phyloP scores from a whole-genome alignment of 2,113 vertebrate genomes.

The Peromyscus californicus region DNA sequence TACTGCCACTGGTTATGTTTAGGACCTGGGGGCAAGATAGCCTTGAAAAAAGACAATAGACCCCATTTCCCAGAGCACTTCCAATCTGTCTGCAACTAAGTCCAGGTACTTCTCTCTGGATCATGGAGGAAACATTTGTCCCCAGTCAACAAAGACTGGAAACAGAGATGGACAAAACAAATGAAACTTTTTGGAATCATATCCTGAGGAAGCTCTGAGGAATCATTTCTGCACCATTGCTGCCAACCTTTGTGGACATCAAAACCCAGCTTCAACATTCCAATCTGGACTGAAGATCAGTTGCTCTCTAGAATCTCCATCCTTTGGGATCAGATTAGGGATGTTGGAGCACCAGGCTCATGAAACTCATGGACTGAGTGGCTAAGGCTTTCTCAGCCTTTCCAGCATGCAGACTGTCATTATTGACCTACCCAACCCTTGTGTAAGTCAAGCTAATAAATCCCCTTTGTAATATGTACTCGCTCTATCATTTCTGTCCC shows the following conservation, averaged over 20 bases:
- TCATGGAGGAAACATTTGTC: neutral
- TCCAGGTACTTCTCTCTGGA: neutral
- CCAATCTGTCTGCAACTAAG: neutral
- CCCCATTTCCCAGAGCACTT: neutral
- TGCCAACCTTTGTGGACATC: neutral
- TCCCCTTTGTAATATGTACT: neutral
- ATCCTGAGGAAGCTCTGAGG: neutral
- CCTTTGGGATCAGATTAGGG: neutral
- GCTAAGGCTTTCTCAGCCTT: neutral
- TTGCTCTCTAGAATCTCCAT: neutral
- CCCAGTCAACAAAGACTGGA: neutral
- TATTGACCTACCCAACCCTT: neutral
- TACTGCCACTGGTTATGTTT: neutral
- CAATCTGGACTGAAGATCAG: neutral
- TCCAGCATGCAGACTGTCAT: neutral
- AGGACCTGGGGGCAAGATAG: neutral
- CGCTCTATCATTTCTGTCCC: neutral
- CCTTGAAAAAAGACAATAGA: neutral
- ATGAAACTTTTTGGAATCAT: neutral
- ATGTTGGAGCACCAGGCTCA: neutral
- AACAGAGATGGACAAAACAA: neutral
- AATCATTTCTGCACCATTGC: too few relatives aligned
- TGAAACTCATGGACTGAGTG: neutral
- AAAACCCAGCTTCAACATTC: neutral
- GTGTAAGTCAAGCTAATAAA: neutral